Conservation (phyloP, 2,113 vertebrate genomes). For the Pteruthius melanotis region DNA sequence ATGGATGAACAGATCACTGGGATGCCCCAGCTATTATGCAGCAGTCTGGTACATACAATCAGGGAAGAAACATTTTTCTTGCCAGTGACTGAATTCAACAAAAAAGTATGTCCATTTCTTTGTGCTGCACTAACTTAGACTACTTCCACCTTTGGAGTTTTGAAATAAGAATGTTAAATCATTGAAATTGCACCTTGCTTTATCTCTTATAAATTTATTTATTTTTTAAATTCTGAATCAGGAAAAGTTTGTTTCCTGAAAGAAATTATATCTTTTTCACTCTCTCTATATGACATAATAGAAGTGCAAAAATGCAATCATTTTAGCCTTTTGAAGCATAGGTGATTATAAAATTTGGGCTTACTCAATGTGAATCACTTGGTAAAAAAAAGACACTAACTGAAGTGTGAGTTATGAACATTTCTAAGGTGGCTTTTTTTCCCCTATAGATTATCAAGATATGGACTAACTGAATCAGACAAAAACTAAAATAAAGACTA, state of each 20-base stretch:
- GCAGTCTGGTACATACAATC: conserved; percentile 8
- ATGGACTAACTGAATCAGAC: background rate
- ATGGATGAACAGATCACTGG: conserved; percentile 7
- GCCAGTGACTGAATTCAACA: background rate
- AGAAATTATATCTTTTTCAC: accelerated
- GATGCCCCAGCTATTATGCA: conserved; percentile 7
- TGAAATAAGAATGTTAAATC: background rate
- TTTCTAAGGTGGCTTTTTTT: background rate
- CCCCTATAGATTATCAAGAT: background rate
- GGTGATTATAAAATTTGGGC: background rate
- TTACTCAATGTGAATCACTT: background rate
- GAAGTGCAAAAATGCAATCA: background rate
- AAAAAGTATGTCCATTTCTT: background rate
- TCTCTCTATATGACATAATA: background rate
- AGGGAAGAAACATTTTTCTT: conserved; percentile 38
- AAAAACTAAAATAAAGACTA: background rate
- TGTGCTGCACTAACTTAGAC: background rate
- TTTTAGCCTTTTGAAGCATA: background rate
- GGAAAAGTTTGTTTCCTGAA: background rate
- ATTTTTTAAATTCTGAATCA: background rate
- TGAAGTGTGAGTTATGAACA: background rate
- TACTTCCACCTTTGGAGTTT: background rate
- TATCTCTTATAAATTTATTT: background rate
- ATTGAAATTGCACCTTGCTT: background rate
- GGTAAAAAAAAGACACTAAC: background rate